Base-by-base conservation (phyloP, 2,113 vertebrate species). In the Tetraodon nigroviridis region DNA sequence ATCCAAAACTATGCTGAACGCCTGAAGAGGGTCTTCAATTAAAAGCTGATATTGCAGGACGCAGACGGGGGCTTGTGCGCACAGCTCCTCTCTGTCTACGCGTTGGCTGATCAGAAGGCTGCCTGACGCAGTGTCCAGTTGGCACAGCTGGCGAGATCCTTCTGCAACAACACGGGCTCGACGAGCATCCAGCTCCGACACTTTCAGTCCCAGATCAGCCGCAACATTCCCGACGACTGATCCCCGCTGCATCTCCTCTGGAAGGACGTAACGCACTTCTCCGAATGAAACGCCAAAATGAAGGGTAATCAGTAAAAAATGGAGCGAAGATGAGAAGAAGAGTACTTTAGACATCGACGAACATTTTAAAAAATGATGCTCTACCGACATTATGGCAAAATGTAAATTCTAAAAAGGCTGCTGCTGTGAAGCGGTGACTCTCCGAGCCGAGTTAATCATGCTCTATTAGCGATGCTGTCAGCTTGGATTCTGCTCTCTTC, bases 61-160 rank as follows among this genome's bases (percentile, higher is more conserved):
- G 61, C 87, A 91, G 29, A 44, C 41, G 16, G 15, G 47, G 16
- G 64, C 66, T 66, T 87, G 84, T 12, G 69, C 76, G 53, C 90
- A 91, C 24, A 90, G 76, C 67, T 88, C 84, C 75, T 90, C 90
- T 54, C 89, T 56, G 68, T 91, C 89, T 55, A 90, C 90, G 65
- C 87, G 67, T 29, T 88, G 85, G 55, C 67, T 87, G 76, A 90
- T 86, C 62, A 89, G 67, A 73, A 91, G 75, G 68, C 69, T 83
- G 7, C 89, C 89, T 5, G 84, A 87, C n/a, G 76, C 61, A 27
- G 75, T 48, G 51, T 83, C 85, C 51, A 91, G 70, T 53, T 89
- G 82, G 41, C 86, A 90, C 29, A 88, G 81, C 67, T 83, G 84
- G 17, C 61, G 67, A 0, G 74, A 85, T 29, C 86, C 81, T 55